Base-by-base conservation (phyloP, 2,113 vertebrate genomes). In the Vidua chalybeata region DNA sequence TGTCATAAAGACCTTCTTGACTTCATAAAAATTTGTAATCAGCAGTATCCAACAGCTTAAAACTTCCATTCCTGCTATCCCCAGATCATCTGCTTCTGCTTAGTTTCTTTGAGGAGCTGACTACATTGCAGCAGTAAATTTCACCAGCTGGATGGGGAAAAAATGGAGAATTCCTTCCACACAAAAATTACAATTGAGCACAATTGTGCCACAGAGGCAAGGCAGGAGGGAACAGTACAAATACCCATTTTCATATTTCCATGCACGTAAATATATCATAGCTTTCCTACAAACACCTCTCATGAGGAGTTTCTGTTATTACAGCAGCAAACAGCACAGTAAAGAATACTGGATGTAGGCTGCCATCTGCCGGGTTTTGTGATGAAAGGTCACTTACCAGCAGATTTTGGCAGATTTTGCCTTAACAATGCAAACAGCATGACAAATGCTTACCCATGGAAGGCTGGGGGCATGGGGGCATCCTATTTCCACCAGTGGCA, bases 351-450 rank as follows among this genome's bases (percentile, higher is more conserved):
- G 76, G 86, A 96, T 92, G 18, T 64, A 84, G 91, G 82, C 93
- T 97, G 97, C 97, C 96, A 97, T 83, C 97, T 97, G 88, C 95
- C 0, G 97, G 84, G 83, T 54, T 77, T 22, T 58, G 37, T 43
- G 43, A 54, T 24, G 27, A 94, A 90, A 82, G 20, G 58, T 69
- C 58, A 68, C 66, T 52, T 45, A 31, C 7, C 30, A 33, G 41
- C 10, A 39, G 64, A 67, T 66, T 86, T 85, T 67, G 35, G 46
- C 56, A 48, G 24, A 35, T 28, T 16, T 41, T 2, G 0, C 41
- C 17, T 58, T 56, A n/a, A 13, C 48, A 18, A 12, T 54, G 15
- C 16, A 52, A 55, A 23, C 39, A 52, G 22, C 0, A 0, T 55
- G 22, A 48, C 48, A 78, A 79, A 84, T 56, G 20, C 27, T 56